Conservation (phyloP, 2,888 invertebrate species). For the Tethea ocularis region DNA sequence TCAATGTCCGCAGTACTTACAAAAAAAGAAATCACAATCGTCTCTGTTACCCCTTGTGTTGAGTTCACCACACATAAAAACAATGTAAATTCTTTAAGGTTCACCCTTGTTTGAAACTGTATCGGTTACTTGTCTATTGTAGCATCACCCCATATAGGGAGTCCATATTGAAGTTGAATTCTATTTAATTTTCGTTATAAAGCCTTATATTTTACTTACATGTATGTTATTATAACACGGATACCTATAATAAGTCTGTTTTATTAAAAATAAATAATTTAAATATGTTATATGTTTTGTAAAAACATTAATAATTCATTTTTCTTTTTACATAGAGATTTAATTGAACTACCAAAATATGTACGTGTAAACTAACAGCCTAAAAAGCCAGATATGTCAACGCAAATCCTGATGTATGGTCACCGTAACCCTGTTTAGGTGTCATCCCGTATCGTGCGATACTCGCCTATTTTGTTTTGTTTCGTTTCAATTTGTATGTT, state of each 20-base stretch:
- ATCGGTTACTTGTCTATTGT: slow-evolving; percentile 1
- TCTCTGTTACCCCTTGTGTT: not conserved
- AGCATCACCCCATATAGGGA: not conserved
- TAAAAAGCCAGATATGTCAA: not conserved
- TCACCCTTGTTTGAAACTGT: slow-evolving; percentile 1
- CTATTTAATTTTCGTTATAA: not conserved
- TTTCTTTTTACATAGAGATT: too few relatives aligned
- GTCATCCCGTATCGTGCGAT: slow-evolving; percentile 28
- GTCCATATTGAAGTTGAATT: not conserved
- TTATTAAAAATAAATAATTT: too few relatives aligned
- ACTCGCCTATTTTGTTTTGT: slow-evolving; percentile 29
- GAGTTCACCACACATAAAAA: not conserved
- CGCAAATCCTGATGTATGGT: slow-evolving; percentile 12
- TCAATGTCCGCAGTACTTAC: too few relatives aligned
- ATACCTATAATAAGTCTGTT: too few relatives aligned
- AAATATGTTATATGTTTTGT: too few relatives aligned
- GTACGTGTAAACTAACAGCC: not conserved
- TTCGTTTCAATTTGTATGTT: slow-evolving; percentile 42
- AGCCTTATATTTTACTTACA: too few relatives aligned
- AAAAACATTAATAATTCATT: too few relatives aligned
- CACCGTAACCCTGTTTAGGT: slow-evolving; percentile 23
- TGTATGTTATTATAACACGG: too few relatives aligned
- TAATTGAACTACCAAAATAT: not conserved
- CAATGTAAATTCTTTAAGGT: not conserved
- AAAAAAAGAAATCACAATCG: not conserved